Percentiles rank a stretch among this genome's conserved stretches.
Conservation (phyloP, 2,113 vertebrate species). For the Asarcornis scutulata region DNA sequence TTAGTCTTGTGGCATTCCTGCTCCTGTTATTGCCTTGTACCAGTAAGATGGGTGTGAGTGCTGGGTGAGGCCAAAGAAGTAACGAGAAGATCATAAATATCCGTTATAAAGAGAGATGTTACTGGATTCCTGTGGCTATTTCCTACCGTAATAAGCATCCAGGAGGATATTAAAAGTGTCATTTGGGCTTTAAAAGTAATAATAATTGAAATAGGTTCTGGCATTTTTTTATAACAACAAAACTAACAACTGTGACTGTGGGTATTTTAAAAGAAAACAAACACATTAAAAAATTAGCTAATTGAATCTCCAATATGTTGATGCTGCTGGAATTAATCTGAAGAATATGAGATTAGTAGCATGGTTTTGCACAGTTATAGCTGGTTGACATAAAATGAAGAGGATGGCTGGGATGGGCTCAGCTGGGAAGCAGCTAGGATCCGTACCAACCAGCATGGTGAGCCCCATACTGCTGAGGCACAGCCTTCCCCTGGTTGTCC, state of each 20-base stretch:
- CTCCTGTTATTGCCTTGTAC: neutral
- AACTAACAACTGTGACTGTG: neutral
- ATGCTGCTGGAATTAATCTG: constrained; percentile 1
- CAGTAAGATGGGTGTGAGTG: neutral
- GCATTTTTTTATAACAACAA: neutral
- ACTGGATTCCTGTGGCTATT: neutral
- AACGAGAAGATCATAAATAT: neutral
- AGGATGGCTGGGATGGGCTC: neutral
- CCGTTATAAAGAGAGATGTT: neutral
- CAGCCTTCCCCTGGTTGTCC: neutral
- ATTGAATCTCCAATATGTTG: constrained; percentile 15
- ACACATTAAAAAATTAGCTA: constrained; percentile 28
- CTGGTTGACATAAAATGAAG: neutral
- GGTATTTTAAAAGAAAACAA: constrained; percentile 32
- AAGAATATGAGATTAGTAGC: neutral
- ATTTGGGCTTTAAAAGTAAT: constrained; percentile 23
- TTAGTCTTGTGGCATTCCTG: neutral
- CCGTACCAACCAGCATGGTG: accelerated
- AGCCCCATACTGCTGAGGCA: neutral
- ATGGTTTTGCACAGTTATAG: neutral
- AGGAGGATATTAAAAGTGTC: constrained; percentile 37
- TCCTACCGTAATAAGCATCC: constrained; percentile 26
- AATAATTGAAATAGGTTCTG: constrained; percentile 47
- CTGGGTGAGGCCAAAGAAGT: neutral
- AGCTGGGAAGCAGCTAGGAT: neutral